A percentile compares a stretch with the other conserved stretches of the same genome.
These are phyloP conservation scores for Xenotilapia caudafasciata DNA, from an alignment of 2,113 vertebrate species.

Conservation along the genomic window DNA sequence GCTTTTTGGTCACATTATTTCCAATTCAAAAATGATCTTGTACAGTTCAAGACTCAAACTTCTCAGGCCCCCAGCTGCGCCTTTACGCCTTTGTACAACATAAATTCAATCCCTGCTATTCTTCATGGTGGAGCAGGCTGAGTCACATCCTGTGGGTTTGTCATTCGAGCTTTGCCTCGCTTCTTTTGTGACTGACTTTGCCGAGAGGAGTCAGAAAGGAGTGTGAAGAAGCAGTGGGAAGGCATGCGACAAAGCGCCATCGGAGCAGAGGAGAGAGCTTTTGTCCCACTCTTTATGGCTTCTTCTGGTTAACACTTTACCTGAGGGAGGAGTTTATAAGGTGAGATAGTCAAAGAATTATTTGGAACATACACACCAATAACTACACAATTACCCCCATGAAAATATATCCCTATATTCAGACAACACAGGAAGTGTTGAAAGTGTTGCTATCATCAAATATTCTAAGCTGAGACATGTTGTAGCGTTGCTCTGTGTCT, in stretches of 20 bases:
- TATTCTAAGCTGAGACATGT: neutral
- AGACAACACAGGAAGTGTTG: neutral
- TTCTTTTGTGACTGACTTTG: neutral
- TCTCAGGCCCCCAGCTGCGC: neutral
- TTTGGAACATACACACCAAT: neutral
- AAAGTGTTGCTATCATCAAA: neutral
- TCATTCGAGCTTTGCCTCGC: slow-evolving; percentile 23
- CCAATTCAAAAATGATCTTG: neutral
- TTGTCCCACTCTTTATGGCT: neutral
- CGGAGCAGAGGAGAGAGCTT: neutral
- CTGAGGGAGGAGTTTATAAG: neutral
- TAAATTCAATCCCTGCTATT: slow-evolving; percentile 25
- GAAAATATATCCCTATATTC: neutral
- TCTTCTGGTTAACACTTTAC: neutral
- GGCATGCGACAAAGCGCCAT: neutral
- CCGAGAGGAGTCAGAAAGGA: neutral
- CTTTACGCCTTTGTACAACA: neutral
- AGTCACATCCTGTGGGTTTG: slow-evolving; percentile 6
- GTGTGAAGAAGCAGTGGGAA: neutral
- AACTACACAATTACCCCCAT: neutral
- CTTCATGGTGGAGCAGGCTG: neutral
- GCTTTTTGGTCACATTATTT: neutral
- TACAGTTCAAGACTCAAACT: neutral
- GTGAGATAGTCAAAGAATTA: neutral
- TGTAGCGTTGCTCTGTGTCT: neutral